Percentiles rank a stretch among this genome's conserved stretches.
phyloP scores from a whole-genome alignment of 1,140 invertebrate genomes.

The Drosophila takahashii region DNA sequence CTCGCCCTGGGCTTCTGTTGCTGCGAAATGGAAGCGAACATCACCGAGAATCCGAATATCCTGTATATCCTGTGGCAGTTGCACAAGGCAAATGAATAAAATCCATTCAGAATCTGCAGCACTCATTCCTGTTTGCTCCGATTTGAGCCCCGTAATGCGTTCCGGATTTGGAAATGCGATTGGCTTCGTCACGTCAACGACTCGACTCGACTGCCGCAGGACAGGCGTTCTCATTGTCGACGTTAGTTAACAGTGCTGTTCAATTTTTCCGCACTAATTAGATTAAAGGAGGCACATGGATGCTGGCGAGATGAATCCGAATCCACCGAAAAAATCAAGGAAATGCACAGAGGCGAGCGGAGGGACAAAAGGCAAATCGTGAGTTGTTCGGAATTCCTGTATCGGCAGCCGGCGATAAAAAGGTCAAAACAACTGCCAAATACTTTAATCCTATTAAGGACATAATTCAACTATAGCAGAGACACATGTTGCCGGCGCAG shows the following conservation, averaged over 20 bases:
- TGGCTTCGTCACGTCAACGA: constrained; percentile 54
- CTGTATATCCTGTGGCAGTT: constrained; percentile 34
- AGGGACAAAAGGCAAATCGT: constrained; percentile 39
- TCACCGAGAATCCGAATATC: constrained; percentile 27
- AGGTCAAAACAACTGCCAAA: constrained; percentile 76
- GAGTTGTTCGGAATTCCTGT: constrained; percentile 59
- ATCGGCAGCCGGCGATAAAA: constrained; percentile 71
- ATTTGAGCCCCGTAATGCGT: constrained; percentile 32
- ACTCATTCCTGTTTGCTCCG: constrained; percentile 18
- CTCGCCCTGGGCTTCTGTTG: constrained; percentile 7
- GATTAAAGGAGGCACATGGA: constrained; percentile 66
- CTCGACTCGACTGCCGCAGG: constrained; percentile 47
- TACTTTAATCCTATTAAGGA: constrained; percentile 82
- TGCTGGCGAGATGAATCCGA: constrained; percentile 32
- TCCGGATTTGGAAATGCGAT: constrained; percentile 54
- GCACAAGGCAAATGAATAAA: constrained; percentile 10
- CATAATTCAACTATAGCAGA: constrained; percentile 80
- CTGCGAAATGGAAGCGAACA: constrained; percentile 36
- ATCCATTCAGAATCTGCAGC: constrained; percentile 22
- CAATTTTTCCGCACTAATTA: constrained; percentile 80
- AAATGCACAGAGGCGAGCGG: constrained; percentile 20
- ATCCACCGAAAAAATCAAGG: constrained; percentile 36
- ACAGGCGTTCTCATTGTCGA: constrained; percentile 55
- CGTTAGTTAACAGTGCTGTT: constrained; percentile 72
- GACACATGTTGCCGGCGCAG: constrained; percentile 75